Evolutionary conservation across 2,888 invertebrate species (phyloP), one percentile per base, ranked within the genome.

Genomic region (Desoria tigrina): DNA sequence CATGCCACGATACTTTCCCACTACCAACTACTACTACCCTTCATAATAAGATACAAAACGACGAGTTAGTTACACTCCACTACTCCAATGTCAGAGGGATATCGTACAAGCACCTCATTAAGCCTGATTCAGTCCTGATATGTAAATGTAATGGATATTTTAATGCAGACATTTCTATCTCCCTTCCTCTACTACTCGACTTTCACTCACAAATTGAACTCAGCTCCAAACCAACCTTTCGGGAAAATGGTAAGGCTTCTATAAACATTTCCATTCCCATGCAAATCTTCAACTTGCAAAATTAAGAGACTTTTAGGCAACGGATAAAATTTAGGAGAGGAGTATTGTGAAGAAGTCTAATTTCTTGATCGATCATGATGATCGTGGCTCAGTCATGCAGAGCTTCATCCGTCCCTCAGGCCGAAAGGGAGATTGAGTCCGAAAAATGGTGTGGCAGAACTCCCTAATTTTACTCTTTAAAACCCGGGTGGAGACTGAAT

Each of bases 101-200:
- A 18, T 24, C 26, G 23, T 27, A 11, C n/a, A 54, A 54, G 54
- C 32, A 54, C 54, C 32, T 28, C 14, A 54, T 27, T 54, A 54
- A 32, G 16, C 16, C 54, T 32, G 54, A 58, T 58, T 58, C 58
- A 14, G 18, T 24, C 28, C 58, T 21, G 58, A 58, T 58, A 58
- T 58, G 58, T 58, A 58, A 58, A 58, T 58, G 21, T 58, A 58
- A 58, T 58, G 58, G 49, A 45, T 24, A 24, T 21, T 58, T 32
- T 58, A 58, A 58, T 58, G 45, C 21, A 54, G 7, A 28, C 28
- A 18, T 18, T 32, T 27, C 37, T 7, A 18, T 28, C 51, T 51
- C 26, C 23, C 26, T 51, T 24, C 7, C 51, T 51, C 51, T 14
- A 51, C 26, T 4, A n/a, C n/a, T n/a, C n/a, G 4, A 28, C 51